Conservation (phyloP, 1,140 invertebrate genomes). For the Drosophila mojavensis region DNA sequence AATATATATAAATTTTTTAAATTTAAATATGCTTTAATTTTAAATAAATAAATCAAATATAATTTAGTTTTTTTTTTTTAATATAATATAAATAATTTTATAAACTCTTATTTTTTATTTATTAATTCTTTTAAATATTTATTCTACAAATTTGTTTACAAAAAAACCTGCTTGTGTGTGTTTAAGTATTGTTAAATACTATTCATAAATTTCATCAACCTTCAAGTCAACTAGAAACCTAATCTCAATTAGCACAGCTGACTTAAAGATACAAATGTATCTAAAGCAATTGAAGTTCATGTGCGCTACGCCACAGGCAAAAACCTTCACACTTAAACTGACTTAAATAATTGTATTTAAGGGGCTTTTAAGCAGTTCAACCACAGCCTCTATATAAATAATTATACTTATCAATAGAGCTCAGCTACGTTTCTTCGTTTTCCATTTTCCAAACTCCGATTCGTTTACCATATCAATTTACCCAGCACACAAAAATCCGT, state of each 20-base stretch:
- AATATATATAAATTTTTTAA: too few relatives aligned
- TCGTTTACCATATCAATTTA: constrained; percentile 69
- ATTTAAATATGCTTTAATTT: too few relatives aligned
- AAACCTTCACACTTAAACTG: neutral
- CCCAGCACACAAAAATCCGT: constrained; percentile 41
- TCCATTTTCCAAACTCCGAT: constrained; percentile 41
- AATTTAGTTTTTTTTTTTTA: too few relatives aligned
- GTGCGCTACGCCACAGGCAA: neutral
- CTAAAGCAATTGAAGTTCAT: neutral
- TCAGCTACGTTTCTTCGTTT: constrained; percentile 32
- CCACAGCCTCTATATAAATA: constrained; percentile 23
- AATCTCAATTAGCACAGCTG: neutral
- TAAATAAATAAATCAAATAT: too few relatives aligned
- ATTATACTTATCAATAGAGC: constrained; percentile 54
- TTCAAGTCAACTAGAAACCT: neutral
- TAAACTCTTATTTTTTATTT: too few relatives aligned
- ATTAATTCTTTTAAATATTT: too few relatives aligned
- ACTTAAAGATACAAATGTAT: constrained; percentile 1
- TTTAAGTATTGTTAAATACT: too few relatives aligned
- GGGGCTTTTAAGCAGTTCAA: constrained; percentile 2
- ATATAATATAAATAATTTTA: too few relatives aligned
- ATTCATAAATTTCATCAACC: too few relatives aligned
- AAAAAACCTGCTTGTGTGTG: too few relatives aligned
- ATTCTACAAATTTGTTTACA: too few relatives aligned
- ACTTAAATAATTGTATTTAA: constrained; percentile 23